Base-by-base conservation (phyloP, 2,888 invertebrate species). In the Sthenelais limicola region DNA sequence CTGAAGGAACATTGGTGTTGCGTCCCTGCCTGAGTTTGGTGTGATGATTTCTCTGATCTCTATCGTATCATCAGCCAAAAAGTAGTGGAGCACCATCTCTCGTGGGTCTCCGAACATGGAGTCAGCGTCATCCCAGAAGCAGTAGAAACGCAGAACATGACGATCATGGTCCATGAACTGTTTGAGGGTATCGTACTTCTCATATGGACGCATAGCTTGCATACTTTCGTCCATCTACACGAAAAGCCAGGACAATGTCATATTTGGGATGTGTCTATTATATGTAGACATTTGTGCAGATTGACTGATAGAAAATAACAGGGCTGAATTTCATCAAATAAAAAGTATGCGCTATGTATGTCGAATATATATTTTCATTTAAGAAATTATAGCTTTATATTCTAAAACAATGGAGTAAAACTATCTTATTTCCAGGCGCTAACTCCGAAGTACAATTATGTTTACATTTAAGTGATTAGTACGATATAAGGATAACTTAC, bases 71-170 rank as follows among this genome's bases (percentile, higher is more conserved):
- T 97, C 96, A 0, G 94, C 92, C 58, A 97, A 89, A 88, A 93
- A 96, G 84, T 94, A 97, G 82, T 93, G 92, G 18, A 97, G 89
- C 83, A 94, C 93, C 74, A 97, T 88, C 80, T 92, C 90, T 78
- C 95, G 93, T 30, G 94, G 87, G 73, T 92, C 91, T 0, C 96
- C 96, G 83, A 92, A 92, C 83, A 92, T 91, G 0, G 91, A 91
- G 15, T 91, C 91, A 0, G 92, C 91, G 84, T 97, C 96, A 83
- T 97, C 95, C 96, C 96, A 97, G 84, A 93, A 95, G 21, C 93
- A 96, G 82, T 91, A 92, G 87, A 97, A 97, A 79, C 94, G 91
- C 72, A 92, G 87, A 0, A 91, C 90, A 74, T 89, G 88, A 81
- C 93, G 90, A 87, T 96, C 96, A 83, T 92, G 93, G 80, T 92